Evolutionary conservation across 2,113 vertebrate genomes (phyloP).

Genomic region (Gobiocypris rarus): DNA sequence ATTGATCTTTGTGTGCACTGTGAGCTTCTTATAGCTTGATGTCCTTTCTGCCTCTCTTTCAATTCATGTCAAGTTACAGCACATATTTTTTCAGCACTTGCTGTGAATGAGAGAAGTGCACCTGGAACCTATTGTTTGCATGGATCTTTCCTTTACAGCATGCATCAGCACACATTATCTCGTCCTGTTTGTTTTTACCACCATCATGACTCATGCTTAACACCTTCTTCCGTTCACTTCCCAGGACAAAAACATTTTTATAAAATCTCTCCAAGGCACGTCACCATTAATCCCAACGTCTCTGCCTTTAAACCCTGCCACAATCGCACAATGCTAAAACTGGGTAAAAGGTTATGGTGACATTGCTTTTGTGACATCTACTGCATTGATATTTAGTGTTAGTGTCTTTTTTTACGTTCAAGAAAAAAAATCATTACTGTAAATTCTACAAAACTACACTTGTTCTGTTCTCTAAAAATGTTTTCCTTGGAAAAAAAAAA

Average conservation of each 20-base stretch:
- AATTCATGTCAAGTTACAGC: background rate
- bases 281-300: background rate
- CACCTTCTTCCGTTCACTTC: background rate
- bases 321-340: background rate
- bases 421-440: background rate
- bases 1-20: slow-evolving; percentile 21
- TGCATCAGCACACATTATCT: background rate
- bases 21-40: slow-evolving; percentile 2
- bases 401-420: background rate
- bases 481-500: background rate
- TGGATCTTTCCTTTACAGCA: background rate
- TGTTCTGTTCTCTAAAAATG: background rate
- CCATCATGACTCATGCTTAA: background rate
- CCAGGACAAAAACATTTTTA: background rate
- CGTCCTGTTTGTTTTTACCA: slow-evolving; percentile 6
- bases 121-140: slow-evolving; percentile 22
- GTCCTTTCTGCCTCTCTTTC: slow-evolving; percentile 9
- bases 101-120: background rate
- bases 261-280: background rate
- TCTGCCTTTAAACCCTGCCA: background rate
- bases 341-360: background rate
- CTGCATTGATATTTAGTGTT: background rate
- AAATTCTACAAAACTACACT: background rate
- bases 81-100: background rate
- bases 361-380: background rate